Conservation (phyloP, 2,888 invertebrate species). For the Acleris sparsana region DNA sequence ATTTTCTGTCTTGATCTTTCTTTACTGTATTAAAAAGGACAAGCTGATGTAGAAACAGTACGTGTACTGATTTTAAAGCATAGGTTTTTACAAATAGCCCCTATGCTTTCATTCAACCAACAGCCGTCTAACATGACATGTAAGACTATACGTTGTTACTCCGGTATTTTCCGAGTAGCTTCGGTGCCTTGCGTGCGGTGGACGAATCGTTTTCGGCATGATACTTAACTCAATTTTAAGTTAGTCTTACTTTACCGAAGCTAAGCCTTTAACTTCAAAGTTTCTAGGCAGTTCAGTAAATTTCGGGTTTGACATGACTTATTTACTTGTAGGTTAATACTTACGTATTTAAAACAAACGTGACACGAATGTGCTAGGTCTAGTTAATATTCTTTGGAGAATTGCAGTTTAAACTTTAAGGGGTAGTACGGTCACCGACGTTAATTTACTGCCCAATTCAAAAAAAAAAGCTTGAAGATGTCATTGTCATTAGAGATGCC, state of each 20-base stretch:
- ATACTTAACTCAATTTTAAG: constrained; percentile 20
- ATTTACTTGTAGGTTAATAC: not conserved
- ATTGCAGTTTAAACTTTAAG: too few relatives aligned
- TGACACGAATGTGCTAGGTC: too few relatives aligned
- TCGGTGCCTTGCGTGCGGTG: constrained; percentile 3
- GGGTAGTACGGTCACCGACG: too few relatives aligned
- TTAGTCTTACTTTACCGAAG: constrained; percentile 6
- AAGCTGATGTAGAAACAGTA: too few relatives aligned
- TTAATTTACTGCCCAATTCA: too few relatives aligned
- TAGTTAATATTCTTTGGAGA: too few relatives aligned
- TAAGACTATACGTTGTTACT: not conserved
- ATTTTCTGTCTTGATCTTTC: too few relatives aligned
- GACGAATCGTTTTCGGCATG: constrained; percentile 3
- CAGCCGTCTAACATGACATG: constrained; percentile 17
- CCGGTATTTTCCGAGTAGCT: not conserved
- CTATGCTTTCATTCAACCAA: not conserved
- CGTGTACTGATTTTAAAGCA: too few relatives aligned
- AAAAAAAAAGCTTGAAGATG: too few relatives aligned
- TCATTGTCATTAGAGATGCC: too few relatives aligned
- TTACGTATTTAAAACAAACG: not conserved
- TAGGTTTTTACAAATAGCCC: too few relatives aligned
- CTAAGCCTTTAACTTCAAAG: constrained; percentile 1
- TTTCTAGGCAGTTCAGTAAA: not conserved
- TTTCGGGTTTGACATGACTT: not conserved
- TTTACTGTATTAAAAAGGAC: too few relatives aligned